Conservation (phyloP, 2,113 vertebrate genomes). For the Malurus elegans region DNA sequence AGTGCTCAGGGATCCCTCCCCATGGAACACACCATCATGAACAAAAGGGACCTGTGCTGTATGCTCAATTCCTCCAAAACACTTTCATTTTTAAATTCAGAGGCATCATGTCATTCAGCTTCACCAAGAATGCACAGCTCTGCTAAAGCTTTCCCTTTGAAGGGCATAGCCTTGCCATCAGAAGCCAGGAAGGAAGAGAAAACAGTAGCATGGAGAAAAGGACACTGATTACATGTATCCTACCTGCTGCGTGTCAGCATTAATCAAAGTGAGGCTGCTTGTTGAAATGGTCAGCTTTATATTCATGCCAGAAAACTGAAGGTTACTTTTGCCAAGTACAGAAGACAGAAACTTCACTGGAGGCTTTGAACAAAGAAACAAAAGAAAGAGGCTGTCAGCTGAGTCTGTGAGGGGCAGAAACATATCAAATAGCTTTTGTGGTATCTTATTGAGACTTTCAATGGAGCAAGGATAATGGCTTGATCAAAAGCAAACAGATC, state of each 20-base stretch:
- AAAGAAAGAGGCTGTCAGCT: slow-evolving; percentile 4
- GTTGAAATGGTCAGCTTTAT: slow-evolving; percentile 87
- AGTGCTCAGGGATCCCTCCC: neutral
- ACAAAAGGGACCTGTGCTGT: neutral
- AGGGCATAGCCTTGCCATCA: neutral
- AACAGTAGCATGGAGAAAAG: neutral
- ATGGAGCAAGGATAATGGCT: neutral
- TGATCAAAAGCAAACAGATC: neutral
- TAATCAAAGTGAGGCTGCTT: slow-evolving; percentile 82
- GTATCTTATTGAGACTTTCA: neutral
- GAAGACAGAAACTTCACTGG: slow-evolving; percentile 81
- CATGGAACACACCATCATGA: neutral
- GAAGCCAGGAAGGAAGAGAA: neutral
- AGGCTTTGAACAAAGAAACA: slow-evolving; percentile 75
- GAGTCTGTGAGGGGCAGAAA: neutral
- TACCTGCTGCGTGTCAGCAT: slow-evolving; percentile 86
- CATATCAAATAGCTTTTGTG: neutral
- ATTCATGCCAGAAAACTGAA: slow-evolving; percentile 88
- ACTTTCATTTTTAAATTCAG: neutral
- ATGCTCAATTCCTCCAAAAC: neutral
- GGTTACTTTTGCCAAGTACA: slow-evolving; percentile 89
- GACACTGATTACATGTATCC: neutral
- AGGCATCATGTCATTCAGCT: neutral
- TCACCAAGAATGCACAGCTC: neutral
- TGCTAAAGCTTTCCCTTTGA: neutral